These are phyloP conservation scores for Ciconia nigra DNA, from an alignment of 2,797 vertebrate genomes.

Conservation along the genomic window DNA sequence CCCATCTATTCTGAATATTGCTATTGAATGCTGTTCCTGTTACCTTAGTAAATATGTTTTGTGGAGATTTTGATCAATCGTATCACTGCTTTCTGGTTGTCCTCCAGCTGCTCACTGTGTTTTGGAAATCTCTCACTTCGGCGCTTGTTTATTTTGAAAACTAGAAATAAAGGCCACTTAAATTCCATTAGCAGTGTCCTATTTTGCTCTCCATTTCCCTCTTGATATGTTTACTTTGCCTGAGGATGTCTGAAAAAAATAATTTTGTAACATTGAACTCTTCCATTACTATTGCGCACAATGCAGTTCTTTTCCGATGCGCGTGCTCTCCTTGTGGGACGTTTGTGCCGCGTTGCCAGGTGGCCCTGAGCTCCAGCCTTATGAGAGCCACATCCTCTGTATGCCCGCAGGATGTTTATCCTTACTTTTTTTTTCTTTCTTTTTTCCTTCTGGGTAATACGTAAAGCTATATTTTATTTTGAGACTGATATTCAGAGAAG, in stretches of 20 bases:
- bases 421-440: not conserved
- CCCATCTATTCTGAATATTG: not conserved
- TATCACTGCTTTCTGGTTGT: not conserved
- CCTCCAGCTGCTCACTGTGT: not conserved
- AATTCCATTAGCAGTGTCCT: not conserved
- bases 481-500: not conserved
- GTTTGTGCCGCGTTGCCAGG: not conserved
- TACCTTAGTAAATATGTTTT: not conserved
- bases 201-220: not conserved
- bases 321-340: not conserved
- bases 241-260: not conserved
- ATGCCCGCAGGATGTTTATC: not conserved
- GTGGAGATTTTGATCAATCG: not conserved
- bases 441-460: not conserved
- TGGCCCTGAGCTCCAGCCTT: not conserved
- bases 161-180: not conserved
- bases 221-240: not conserved
- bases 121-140: not conserved
- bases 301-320: rapidly evolving
- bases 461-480: not conserved
- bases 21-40: not conserved
- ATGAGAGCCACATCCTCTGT: not conserved
- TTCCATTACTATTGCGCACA: rapidly evolving
- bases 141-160: not conserved
- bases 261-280: not conserved